Evolutionary conservation across 2,797 vertebrate genomes (phyloP), one percentile per base, ranked within the genome.

Genomic region (Petrocephalus schoutedeni): DNA sequence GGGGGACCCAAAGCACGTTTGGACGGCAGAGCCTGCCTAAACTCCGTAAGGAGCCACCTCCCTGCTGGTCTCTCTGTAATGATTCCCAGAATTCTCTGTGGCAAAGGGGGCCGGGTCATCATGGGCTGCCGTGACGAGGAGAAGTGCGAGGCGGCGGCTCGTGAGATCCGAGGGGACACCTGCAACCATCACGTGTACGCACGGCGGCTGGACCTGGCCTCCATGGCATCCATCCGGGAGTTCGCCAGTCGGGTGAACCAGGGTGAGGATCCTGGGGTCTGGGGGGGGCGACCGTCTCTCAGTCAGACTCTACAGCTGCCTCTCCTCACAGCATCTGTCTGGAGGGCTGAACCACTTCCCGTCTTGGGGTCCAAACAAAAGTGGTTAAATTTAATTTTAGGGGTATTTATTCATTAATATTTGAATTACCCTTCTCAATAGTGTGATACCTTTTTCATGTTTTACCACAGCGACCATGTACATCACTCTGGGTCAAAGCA

Each of bases 121-220:
- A 95, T 98, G 95, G 97, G 96, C 89, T 98, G 97, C 88, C 95
- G 97, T 0, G 95, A 97, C 92, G 92, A 96, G 95, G 95, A 93
- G 89, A 97, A 97, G 90, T 98, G 97, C 0, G 95, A 97, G 91
- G 93, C 89, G 0, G 96, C 96, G 0, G 97, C 97, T 0, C 95
- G 85, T 87, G 96, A 97, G 82, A 97, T 98, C 28, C 91, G 96
- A 3, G 93, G 96, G 59, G 94, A 94, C 53, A 97, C 97, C 0
- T 92, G 97, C 88, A 97, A 97, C 90, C 95, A 92, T 85, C 93
- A 95, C 1, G 90, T 88, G 87, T 97, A 95, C 1, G 95, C 97
- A 0, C 87, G 90, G 53, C 94, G 88, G 51, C 92, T 98, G 0
- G 95, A 98, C 92, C 90, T 98, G 91, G 95, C 97, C 19, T 97